A percentile compares a stretch with the other conserved stretches of the same genome.
These are phyloP conservation scores for Ictalurus punctatus DNA, from an alignment of 2,113 vertebrate genomes.

Conservation along the genomic window DNA sequence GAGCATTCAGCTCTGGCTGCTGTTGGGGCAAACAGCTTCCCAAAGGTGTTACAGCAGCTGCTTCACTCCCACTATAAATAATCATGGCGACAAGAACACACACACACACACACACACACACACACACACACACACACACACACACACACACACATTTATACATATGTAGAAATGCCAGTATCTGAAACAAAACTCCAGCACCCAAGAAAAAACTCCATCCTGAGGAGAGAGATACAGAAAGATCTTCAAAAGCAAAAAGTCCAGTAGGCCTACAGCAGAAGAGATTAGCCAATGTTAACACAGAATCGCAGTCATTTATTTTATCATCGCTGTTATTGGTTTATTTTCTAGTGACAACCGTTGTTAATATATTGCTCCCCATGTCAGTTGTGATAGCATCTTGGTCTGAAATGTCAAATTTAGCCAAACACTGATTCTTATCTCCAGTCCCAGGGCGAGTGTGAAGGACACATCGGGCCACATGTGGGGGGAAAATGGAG, in stretches of 20 bases:
- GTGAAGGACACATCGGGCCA: neutral
- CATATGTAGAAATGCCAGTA: neutral
- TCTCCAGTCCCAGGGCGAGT: neutral
- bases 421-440: neutral
- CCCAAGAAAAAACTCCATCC: neutral
- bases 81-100: conserved; percentile 41
- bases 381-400: neutral
- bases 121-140: neutral
- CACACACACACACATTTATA: too few relatives aligned
- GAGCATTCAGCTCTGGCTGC: conserved; percentile 40
- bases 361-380: neutral
- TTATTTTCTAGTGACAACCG: neutral
- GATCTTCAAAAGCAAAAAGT: conserved; percentile 10
- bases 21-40: conserved; percentile 52
- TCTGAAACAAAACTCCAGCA: conserved; percentile 13
- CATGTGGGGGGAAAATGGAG: neutral
- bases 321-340: neutral
- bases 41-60: conserved; percentile 60
- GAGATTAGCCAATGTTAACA: conserved; percentile 16
- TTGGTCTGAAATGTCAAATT: conserved; percentile 14
- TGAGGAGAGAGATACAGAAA: too few relatives aligned
- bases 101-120: conserved; percentile 15
- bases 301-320: neutral
- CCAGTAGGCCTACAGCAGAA: neutral
- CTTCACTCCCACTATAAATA: conserved; percentile 60